Conservation (phyloP, 2,113 vertebrate genomes). For the Hippocampus zosterae region DNA sequence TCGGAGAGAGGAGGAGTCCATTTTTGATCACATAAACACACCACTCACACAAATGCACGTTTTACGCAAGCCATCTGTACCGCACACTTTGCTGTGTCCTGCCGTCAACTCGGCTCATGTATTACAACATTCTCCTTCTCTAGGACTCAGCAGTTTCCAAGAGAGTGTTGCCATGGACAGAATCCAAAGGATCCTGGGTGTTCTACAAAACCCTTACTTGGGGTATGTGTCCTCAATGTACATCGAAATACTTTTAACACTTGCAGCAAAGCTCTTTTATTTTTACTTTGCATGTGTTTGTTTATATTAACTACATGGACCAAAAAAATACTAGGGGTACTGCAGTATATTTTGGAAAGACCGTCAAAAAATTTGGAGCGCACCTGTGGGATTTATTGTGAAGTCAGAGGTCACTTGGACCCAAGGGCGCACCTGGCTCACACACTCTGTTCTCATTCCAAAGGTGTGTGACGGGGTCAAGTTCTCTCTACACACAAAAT, state of each 20-base stretch:
- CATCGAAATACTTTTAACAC: constrained; percentile 12
- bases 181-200: constrained; percentile 80
- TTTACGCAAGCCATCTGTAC: constrained; percentile 63
- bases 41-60: constrained; percentile 23
- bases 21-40: constrained; percentile 20
- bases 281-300: not conserved
- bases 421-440: not conserved
- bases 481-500: not conserved
- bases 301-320: not conserved
- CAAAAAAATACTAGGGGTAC: not conserved
- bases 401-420: not conserved
- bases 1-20: constrained; percentile 55
- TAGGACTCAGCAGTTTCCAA: constrained; percentile 79
- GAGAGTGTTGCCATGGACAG: constrained; percentile 79
- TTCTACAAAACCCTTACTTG: constrained; percentile 74
- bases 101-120: constrained; percentile 47
- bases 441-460: not conserved
- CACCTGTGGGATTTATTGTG: not conserved
- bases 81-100: constrained; percentile 41
- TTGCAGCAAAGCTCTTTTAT: not conserved
- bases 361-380: not conserved
- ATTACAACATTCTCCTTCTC: constrained; percentile 45
- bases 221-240: constrained; percentile 61
- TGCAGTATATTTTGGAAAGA: not conserved
- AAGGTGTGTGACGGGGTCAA: not conserved